Evolutionary conservation across 2,797 vertebrate species (phyloP).

Genomic region (Coilia nasus): DNA sequence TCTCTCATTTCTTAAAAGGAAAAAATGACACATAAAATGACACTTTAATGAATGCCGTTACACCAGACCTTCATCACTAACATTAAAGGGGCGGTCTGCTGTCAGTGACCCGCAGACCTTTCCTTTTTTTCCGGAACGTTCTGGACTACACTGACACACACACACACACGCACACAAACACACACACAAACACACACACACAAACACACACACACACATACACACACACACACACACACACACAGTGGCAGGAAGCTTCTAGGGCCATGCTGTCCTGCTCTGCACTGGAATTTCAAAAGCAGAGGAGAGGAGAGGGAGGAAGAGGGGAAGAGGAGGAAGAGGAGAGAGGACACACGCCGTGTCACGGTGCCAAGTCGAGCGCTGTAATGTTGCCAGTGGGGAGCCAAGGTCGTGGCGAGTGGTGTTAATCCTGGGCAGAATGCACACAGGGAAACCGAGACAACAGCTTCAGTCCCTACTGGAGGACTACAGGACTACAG

Average conservation of each 20-base stretch:
- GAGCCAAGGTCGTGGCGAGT: not conserved
- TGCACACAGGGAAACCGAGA: not conserved
- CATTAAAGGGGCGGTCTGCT: not conserved
- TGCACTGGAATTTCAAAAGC: not conserved
- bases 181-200: too few species aligned
- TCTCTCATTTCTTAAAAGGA: not conserved
- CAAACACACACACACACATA: too few species aligned
- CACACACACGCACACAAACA: too few species aligned
- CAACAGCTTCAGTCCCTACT: not conserved
- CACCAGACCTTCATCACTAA: not conserved
- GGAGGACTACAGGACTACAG: too few species aligned
- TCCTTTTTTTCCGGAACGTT: not conserved
- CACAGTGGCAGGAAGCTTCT: not conserved
- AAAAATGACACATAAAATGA: not conserved
- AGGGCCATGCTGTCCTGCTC: not conserved
- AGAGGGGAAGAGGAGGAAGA: not conserved
- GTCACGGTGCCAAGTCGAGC: not conserved
- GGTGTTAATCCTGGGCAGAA: slow-evolving; percentile 14
- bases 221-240: not conserved
- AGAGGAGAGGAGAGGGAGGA: not conserved
- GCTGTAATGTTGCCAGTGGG: not conserved
- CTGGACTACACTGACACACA: not conserved
- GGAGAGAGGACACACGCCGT: not conserved
- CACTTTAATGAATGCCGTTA: not conserved
- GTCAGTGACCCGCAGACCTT: not conserved